phyloP scores from a whole-genome alignment of 2,888 invertebrate species.

The Galerucella nymphaeae region DNA sequence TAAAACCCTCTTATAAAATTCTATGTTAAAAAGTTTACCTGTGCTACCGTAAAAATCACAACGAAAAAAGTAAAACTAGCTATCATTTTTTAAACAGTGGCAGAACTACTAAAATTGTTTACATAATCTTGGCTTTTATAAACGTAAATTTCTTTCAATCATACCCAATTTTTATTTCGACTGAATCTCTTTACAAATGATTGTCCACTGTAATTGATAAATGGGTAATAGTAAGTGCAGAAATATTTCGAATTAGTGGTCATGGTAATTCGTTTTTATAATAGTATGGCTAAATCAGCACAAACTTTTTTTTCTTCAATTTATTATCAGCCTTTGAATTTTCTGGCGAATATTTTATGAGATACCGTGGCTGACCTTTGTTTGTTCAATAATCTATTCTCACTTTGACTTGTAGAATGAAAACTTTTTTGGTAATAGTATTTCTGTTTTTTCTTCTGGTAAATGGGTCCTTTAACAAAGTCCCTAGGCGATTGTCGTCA shows the following conservation, averaged over 20 bases:
- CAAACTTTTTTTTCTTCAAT: too few relatives aligned
- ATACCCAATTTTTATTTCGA: neutral
- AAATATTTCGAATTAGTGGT: neutral
- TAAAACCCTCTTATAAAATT: too few relatives aligned
- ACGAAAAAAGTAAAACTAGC: neutral
- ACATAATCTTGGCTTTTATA: slow-evolving; percentile 5
- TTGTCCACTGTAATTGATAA: neutral
- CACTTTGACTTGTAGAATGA: too few relatives aligned
- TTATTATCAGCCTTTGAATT: too few relatives aligned
- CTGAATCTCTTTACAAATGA: neutral
- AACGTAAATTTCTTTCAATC: neutral
- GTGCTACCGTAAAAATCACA: slow-evolving; percentile 1
- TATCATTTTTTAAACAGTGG: slow-evolving; percentile 1
- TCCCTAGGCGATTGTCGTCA: too few relatives aligned
- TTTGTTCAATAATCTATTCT: too few relatives aligned
- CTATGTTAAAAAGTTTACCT: neutral
- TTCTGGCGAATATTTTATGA: too few relatives aligned
- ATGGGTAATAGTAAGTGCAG: neutral
- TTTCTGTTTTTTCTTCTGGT: too few relatives aligned
- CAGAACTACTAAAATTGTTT: neutral
- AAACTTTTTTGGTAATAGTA: too few relatives aligned
- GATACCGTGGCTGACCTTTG: too few relatives aligned
- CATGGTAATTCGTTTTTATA: neutral
- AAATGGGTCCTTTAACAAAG: too few relatives aligned
- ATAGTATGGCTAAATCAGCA: too few relatives aligned